These are phyloP conservation scores for Acomys russatus DNA, from an alignment of 2,797 vertebrate genomes.

Conservation along the genomic window DNA sequence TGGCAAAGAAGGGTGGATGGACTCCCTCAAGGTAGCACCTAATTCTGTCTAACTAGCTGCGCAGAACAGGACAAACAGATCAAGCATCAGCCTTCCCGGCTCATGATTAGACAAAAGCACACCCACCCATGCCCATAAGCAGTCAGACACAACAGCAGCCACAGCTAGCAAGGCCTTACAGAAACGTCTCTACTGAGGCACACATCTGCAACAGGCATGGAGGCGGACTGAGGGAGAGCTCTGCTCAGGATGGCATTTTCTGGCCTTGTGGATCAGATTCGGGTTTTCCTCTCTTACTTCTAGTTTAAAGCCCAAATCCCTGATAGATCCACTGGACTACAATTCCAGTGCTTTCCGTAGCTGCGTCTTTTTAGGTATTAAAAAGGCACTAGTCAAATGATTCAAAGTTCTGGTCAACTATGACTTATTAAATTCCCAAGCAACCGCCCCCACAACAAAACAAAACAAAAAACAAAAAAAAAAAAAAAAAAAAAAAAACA, in stretches of 20 bases:
- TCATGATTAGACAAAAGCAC: neutral
- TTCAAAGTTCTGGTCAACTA: neutral
- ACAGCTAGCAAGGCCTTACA: neutral
- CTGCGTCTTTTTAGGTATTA: neutral
- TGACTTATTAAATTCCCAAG: constrained; percentile 1
- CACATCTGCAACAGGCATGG: neutral
- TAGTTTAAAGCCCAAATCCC: neutral
- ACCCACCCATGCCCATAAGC: neutral
- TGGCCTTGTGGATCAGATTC: neutral
- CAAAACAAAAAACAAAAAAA: neutral
- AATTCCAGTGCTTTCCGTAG: neutral
- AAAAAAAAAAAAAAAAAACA: neutral
- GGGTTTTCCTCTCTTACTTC: neutral
- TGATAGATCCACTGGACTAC: neutral
- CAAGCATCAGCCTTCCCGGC: neutral
- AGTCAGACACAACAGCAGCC: neutral
- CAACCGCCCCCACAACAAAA: neutral
- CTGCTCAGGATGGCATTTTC: neutral
- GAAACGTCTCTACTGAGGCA: neutral
- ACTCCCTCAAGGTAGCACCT: neutral
- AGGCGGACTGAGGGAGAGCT: neutral
- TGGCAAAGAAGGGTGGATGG: neutral
- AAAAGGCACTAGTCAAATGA: neutral
- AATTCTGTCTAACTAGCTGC: neutral
- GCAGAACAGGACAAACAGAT: neutral